Evolutionary conservation across 2,888 invertebrate genomes (phyloP), one percentile per base, ranked within the genome.

Genomic region (Galerucella nymphaeae): DNA sequence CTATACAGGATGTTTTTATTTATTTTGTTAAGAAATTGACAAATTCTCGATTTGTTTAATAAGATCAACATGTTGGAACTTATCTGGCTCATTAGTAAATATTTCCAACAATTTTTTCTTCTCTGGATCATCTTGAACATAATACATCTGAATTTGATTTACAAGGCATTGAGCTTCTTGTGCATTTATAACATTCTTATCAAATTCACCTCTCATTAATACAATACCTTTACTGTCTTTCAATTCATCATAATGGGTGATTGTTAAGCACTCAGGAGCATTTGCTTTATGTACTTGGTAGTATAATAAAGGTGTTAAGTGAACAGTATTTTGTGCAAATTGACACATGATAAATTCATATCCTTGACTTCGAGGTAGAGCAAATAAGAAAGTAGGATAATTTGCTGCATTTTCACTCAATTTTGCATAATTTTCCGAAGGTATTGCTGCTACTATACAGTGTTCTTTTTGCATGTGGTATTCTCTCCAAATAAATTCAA

Each of bases 201-300:
- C 95, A 84, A 91, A 96, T 85, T 96, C 95, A 16, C 96, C 96
- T 55, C 93, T 89, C 95, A 96, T 95, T 50, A 96, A 87, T 13
- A 96, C 90, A 57, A 96, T 88, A 5, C 91, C 93, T 84, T 95
- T 95, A 58, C 89, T 88, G 9, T 90, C 88, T 77, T 87, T 86
- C 2, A 95, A 88, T 83, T 96, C 96, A 0, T 91, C 90, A 81
- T 94, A 96, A 85, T 96, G 93, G 2, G 91, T 90, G 82, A 96
- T 88, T 2, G 93, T 94, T 38, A 96, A 88, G 83, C 95, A 95
- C 85, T 96, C 96, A 0, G 96, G 96, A 0, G 96, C 94, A 87
- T 96, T 95, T 86, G 96, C 96, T 82, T 93, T 93, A 82, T 96
- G 95, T 78, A 93, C 93, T 89, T 96, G 96, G 85, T 93, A 96